A percentile compares a stretch with the other conserved stretches of the same genome.
phyloP scores from a whole-genome alignment of 2,113 vertebrate species.

The Nestor notabilis region DNA sequence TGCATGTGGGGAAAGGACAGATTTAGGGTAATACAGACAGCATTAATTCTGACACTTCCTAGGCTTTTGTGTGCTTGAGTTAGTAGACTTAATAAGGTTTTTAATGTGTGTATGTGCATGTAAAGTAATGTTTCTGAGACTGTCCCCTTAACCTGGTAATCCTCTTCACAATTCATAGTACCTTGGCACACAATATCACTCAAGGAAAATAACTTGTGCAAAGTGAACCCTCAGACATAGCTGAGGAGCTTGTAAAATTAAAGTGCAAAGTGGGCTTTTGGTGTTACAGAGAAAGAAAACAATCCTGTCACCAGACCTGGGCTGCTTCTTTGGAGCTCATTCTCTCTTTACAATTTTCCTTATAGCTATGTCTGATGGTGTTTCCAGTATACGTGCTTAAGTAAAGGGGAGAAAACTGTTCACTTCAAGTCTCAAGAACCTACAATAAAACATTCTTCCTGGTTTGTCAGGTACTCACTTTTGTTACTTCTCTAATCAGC shows the following conservation, averaged over 20 bases:
- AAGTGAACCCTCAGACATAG: not conserved
- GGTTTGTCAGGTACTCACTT: not conserved
- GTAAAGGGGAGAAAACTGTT: not conserved
- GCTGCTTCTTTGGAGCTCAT: not conserved
- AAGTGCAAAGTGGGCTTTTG: not conserved
- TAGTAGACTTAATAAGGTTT: not conserved
- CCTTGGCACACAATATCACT: not conserved
- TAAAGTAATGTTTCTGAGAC: not conserved
- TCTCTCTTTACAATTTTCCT: not conserved
- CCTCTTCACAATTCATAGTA: not conserved
- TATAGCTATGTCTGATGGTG: accelerated
- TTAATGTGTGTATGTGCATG: not conserved
- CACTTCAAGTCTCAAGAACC: not conserved
- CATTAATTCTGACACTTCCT: not conserved
- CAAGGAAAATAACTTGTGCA: not conserved
- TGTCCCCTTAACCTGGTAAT: not conserved
- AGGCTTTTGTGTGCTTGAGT: not conserved
- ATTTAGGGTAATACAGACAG: not conserved
- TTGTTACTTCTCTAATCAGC: not conserved
- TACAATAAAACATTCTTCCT: not conserved
- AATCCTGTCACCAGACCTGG: not conserved
- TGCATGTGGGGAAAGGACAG: not conserved
- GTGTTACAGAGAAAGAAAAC: not conserved
- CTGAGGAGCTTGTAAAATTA: not conserved
- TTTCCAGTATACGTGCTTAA: not conserved